Evolutionary conservation across 2,888 invertebrate genomes (phyloP).

Genomic region (Neoascia interrupta): DNA sequence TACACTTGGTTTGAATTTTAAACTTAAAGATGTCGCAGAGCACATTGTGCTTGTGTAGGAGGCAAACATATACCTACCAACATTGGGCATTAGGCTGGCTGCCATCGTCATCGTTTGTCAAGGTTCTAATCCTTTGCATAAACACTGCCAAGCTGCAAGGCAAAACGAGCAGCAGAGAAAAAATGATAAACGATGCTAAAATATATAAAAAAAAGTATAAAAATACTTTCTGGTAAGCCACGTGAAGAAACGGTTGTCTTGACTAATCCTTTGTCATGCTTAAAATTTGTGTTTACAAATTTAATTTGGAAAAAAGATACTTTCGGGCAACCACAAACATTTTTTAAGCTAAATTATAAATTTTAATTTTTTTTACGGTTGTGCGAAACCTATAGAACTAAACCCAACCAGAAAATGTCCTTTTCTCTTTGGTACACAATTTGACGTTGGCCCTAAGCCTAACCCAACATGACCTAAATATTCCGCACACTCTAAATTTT

Average conservation of each 20-base stretch:
- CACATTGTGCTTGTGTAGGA: neutral
- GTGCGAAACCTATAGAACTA: too few relatives aligned
- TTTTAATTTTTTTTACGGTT: too few relatives aligned
- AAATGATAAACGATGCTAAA: conserved; percentile 38
- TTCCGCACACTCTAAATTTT: conserved; percentile 29
- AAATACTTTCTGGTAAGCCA: conserved; percentile 29
- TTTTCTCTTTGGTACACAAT: neutral
- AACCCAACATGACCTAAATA: conserved; percentile 56
- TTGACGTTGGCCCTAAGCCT: conserved; percentile 17
- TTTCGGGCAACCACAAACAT: too few relatives aligned
- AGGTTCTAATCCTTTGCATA: conserved; percentile 54
- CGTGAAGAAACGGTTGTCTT: neutral
- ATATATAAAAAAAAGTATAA: neutral
- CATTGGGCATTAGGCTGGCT: neutral
- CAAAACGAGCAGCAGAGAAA: too few relatives aligned
- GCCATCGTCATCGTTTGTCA: conserved; percentile 30
- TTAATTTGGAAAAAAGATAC: too few relatives aligned
- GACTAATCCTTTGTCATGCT: conserved; percentile 27
- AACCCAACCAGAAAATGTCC: neutral
- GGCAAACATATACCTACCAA: too few relatives aligned
- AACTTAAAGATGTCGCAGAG: conserved; percentile 13
- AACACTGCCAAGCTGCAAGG: conserved; percentile 31
- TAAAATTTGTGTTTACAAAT: conserved; percentile 34
- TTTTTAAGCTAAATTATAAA: too few relatives aligned
- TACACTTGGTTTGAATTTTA: conserved; percentile 29